Evolutionary conservation across 2,113 vertebrate species (phyloP).

Genomic region (Archilochus colubris): DNA sequence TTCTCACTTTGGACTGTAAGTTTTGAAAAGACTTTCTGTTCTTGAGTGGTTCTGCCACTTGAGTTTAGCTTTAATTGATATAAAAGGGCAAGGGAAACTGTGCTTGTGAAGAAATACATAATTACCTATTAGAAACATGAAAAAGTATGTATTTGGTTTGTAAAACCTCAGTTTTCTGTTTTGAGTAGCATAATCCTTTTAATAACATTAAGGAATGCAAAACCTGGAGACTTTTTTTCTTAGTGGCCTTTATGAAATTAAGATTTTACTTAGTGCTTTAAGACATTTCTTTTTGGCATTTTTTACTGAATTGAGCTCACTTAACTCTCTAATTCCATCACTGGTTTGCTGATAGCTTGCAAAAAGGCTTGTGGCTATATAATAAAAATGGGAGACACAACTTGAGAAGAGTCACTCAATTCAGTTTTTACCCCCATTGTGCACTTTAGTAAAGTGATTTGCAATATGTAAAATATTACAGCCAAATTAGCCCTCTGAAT

Average conservation of each 20-base stretch:
- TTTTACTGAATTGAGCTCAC: neutral
- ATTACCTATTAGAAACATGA: neutral
- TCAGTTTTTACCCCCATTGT: neutral
- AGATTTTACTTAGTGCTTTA: neutral
- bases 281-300: neutral
- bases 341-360: neutral
- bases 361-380: neutral
- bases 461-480: neutral
- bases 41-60: neutral
- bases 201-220: neutral
- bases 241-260: neutral
- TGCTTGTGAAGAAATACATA: neutral
- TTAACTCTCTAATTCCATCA: neutral
- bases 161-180: neutral
- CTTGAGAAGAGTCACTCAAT: neutral
- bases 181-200: neutral
- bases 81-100: neutral
- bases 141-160: neutral
- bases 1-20: neutral
- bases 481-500: neutral
- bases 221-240: neutral
- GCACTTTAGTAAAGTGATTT: slow-evolving; percentile 6
- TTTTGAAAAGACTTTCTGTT: neutral
- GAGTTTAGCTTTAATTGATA: neutral
- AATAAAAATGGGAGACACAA: neutral